Evolutionary conservation across 2,797 vertebrate genomes (phyloP), one percentile per base, ranked within the genome.

Genomic region (Dipus sagitta): DNA sequence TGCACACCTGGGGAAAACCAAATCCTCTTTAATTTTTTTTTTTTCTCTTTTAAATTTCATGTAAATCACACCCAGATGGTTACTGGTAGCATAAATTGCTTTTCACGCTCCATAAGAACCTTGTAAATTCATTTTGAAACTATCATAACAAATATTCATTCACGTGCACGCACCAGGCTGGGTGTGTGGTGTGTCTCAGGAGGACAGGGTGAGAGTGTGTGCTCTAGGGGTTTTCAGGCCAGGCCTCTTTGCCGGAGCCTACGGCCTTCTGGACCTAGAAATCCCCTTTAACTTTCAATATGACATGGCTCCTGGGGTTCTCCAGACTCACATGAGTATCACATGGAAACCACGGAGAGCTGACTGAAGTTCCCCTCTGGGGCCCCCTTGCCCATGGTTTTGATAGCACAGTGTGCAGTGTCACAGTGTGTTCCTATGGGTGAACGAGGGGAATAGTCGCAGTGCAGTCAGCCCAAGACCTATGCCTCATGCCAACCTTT

Each of bases 11-110:
- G 42, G 75, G 74, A 79, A 85, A 87, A 65, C 95, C 65, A 92
- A 86, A 76, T 62, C 47, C 68, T 80, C 72, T 87, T 87, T 85
- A n/a, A 42, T 64, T 79, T 82, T 89, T 81, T 89, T 81, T 70
- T 72, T 81, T 86, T 81, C 64, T 70, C 67, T 70, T 96, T 92
- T 54, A 71, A 85, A 85, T 95, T 91, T 87, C 74, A 91, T 79
- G 64, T 92, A 72, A 96, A 85, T 93, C 90, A 89, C 47, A 30
- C 78, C 65, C 92, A 94, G 65, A 60, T 87, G 81, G 87, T 90
- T 82, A 38, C 47, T 68, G 24, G 52, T 38, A 60, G 65, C 78
- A 34, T 79, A 82, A 89, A 82, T 95, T 75, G 67, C 30, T 91
- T 86, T 77, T 78, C 67, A 77, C 72, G 8, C 28, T 86, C 75